A percentile compares a stretch with the other conserved stretches of the same genome.
These are phyloP conservation scores for Pseudanteris insignis DNA, from an alignment of 2,888 invertebrate genomes.

Conservation along the genomic window DNA sequence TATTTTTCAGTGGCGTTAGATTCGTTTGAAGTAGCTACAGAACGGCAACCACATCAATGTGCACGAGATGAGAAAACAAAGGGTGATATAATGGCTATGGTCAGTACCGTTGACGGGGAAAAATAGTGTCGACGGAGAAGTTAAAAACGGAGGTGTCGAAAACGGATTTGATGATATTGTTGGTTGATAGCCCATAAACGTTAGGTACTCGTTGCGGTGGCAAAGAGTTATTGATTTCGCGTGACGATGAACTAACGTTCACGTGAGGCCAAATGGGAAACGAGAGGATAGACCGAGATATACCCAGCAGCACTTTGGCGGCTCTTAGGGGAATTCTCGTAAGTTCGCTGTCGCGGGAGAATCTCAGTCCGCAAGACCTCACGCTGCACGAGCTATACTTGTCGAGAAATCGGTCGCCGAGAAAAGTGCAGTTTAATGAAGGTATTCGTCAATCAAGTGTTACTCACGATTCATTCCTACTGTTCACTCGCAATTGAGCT, in stretches of 20 bases:
- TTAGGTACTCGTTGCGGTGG: no score
- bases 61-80: no score
- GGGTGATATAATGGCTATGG: no score
- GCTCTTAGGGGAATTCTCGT: slow-evolving; percentile 70
- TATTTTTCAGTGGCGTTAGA: no score
- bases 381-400: slow-evolving; percentile 54
- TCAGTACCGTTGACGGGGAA: neutral
- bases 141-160: neutral
- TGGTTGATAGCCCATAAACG: slow-evolving; percentile 8
- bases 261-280: slow-evolving; percentile 34
- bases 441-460: slow-evolving; percentile 47
- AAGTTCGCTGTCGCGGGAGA: slow-evolving; percentile 70
- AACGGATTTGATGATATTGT: slow-evolving; percentile 3
- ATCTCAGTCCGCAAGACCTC: slow-evolving; percentile 68
- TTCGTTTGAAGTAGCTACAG: no score
- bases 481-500: no score
- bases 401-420: slow-evolving; percentile 50
- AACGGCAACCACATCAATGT: no score
- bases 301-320: slow-evolving; percentile 68
- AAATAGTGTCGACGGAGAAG: neutral
- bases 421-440: slow-evolving; percentile 63
- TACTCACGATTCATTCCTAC: no score
- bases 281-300: slow-evolving; percentile 62
- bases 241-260: slow-evolving; percentile 16
- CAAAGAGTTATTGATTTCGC: slow-evolving; percentile 22